A percentile compares a stretch with the other conserved stretches of the same genome.
phyloP scores from a whole-genome alignment of 2,797 vertebrate genomes.

The Anguilla marmorata region DNA sequence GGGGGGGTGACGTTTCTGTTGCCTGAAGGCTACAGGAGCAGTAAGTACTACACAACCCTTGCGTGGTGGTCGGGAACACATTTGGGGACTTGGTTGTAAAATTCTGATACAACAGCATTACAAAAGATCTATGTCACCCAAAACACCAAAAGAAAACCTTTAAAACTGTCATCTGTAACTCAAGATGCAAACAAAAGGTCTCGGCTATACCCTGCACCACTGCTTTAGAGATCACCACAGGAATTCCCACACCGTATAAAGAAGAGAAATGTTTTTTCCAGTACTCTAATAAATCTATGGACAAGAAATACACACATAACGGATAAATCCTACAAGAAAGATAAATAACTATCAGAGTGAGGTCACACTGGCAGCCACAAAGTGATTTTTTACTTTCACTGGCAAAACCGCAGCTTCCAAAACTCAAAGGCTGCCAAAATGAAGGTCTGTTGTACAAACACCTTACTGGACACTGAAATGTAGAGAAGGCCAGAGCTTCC shows the following conservation, averaged over 20 bases:
- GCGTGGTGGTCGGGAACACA: background rate
- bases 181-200: background rate
- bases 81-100: background rate
- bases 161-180: background rate
- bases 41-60: background rate
- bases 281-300: background rate
- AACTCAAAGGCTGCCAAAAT: background rate
- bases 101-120: background rate
- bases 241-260: background rate
- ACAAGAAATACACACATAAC: too few species aligned
- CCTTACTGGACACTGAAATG: background rate
- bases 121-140: background rate
- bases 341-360: background rate
- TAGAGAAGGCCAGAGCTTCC: background rate
- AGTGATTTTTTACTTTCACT: background rate
- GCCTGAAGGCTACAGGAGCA: background rate
- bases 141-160: background rate
- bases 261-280: background rate
- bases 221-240: background rate
- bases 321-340: background rate
- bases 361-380: too few species aligned
- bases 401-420: background rate
- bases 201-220: background rate
- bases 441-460: background rate
- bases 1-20: background rate